Base-by-base conservation (phyloP, 2,888 invertebrate species). In the Lepas anatifera region DNA sequence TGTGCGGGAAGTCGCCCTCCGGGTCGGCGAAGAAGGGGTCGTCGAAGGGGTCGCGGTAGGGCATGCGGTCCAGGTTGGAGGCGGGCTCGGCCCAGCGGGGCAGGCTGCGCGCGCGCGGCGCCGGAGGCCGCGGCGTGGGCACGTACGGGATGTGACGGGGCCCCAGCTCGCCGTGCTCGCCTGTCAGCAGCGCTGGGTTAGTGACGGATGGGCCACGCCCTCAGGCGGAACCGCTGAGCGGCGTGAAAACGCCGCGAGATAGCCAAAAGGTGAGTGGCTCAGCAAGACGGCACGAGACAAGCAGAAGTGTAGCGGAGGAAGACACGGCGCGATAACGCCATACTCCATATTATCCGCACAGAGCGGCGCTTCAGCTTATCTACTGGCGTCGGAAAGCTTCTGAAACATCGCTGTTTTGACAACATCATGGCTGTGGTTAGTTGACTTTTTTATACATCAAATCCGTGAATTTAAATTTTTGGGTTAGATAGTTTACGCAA, bases 31-130 rank as follows among this genome's bases (percentile, higher is more conserved):
- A 58, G 58, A 58, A 58, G 22, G 58, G 58, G 58, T 58, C 58
- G 58, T 11, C 35, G 58, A 58, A 58, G 32, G 58, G 58, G 58
- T 58, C 58, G 18, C 58, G 32, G 58, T 35, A 58, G 16, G 58
- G 58, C 29, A 35, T 22, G 35, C 58, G 58, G 58, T 58, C 58
- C 22, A 58, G 22, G 32, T 3, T 4, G 18, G 35, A 35, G 7
- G 18, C 2, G 25, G 58, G 58, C 58, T 58, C 58, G 32, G 58
- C 22, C 32, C 32, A 58, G 58, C 35, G 58, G 32, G 58, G 58
- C 58, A 58, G 18, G 58, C 58, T 58, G 58, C 58, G 58, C 58
- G 58, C 58, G 58, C 58, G 58, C 58, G 58, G 58, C 58, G 22
- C 32, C 18, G 32, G 32, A 18, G 35, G 6, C 58, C 32, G 35